A percentile compares a stretch with the other conserved stretches of the same genome.
Conservation (phyloP, 1,140 invertebrate genomes). For the Drosophila elegans region DNA sequence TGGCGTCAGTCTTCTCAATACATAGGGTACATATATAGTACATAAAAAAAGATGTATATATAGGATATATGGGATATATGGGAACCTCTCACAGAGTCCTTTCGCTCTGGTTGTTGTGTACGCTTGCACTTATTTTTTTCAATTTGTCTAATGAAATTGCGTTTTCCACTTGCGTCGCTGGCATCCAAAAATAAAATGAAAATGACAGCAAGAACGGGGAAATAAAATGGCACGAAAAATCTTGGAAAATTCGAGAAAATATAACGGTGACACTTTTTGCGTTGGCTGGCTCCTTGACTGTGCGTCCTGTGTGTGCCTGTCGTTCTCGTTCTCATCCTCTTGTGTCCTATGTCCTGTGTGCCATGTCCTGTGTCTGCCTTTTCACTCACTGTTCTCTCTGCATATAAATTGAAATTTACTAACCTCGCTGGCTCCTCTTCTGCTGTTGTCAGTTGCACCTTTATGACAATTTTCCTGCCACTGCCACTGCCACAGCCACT, state of each 20-base stretch:
- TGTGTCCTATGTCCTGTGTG: constrained; percentile 19
- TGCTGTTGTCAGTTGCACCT: constrained; percentile 81
- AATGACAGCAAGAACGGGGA: constrained; percentile 14
- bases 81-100: constrained; percentile 7
- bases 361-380: constrained; percentile 48
- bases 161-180: constrained; percentile 74
- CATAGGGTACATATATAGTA: constrained; percentile 2
- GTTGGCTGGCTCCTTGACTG: constrained; percentile 45
- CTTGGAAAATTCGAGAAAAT: constrained; percentile 80
- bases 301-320: constrained; percentile 24
- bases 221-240: constrained; percentile 64
- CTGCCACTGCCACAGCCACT: constrained; percentile 57
- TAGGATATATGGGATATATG: constrained; percentile 4
- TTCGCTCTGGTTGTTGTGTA: constrained; percentile 42
- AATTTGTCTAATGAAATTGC: constrained; percentile 85
- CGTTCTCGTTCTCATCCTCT: constrained; percentile 15
- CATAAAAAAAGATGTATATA: constrained; percentile 11
- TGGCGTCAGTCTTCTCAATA: constrained; percentile 60
- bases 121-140: constrained; percentile 81
- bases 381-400: constrained; percentile 77
- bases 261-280: constrained; percentile 79
- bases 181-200: constrained; percentile 23
- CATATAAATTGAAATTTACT: constrained; percentile 85
- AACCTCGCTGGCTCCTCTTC: constrained; percentile 36
- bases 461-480: constrained; percentile 84